These are phyloP conservation scores for Listronotus oregonensis DNA, from an alignment of 1,140 invertebrate species.

Conservation along the genomic window DNA sequence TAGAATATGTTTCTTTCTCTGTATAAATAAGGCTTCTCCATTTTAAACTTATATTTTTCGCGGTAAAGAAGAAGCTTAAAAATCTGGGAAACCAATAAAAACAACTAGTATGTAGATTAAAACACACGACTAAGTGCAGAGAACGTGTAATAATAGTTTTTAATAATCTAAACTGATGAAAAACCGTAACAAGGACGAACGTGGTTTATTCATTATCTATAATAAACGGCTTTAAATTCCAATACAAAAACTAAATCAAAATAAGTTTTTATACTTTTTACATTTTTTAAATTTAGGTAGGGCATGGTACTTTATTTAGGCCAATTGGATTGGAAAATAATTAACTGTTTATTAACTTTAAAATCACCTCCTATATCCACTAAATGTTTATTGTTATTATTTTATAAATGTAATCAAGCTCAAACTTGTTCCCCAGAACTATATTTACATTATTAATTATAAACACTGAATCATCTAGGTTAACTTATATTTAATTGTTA, in stretches of 20 bases:
- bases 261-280: not conserved
- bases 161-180: constrained; percentile 4
- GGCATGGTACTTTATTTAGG: constrained; percentile 9
- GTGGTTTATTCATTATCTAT: constrained; percentile 3
- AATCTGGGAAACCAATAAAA: too few species aligned
- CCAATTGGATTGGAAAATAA: not conserved
- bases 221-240: not conserved
- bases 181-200: constrained; percentile 11
- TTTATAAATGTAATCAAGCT: too few species aligned
- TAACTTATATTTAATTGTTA: too few species aligned
- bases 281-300: not conserved
- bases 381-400: not conserved
- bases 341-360: not conserved
- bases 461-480: too few species aligned
- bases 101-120: not conserved
- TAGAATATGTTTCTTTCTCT: too few species aligned
- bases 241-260: constrained; percentile 1
- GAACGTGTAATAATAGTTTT: not conserved
- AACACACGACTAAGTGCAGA: not conserved
- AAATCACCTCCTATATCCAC: not conserved
- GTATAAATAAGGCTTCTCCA: too few species aligned
- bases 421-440: too few species aligned
- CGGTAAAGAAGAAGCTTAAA: too few species aligned
- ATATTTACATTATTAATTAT: too few species aligned
- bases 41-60: too few species aligned